Base-by-base conservation (phyloP, 2,797 vertebrate species). In the Intellagama lesueurii region DNA sequence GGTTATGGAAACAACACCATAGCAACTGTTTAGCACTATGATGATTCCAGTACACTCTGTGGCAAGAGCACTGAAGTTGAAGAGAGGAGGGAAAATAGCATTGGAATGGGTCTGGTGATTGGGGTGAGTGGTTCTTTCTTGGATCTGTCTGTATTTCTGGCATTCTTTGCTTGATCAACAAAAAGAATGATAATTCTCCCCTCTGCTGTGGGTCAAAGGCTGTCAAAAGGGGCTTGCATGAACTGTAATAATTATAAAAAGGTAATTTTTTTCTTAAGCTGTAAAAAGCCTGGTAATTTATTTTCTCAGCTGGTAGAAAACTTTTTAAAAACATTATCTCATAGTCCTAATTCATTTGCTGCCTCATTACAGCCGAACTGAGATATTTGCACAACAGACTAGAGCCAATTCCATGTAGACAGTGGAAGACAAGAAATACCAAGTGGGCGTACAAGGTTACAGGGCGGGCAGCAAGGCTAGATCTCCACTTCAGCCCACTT, bases 221-320 rank as follows among this genome's bases (percentile, higher is more conserved):
- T 47, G 14, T 76, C 52, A 68, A 5, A n/a, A 52, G 64, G 76
- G 40, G 3, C 56, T 47, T n/a, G 17, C 30, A 17, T 49, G 60
- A 86, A 73, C 28, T 81, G 66, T 14, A 72, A 49, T 80, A 32
- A 70, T 80, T 87, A 56, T 28, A 19, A 26, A 30, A 69, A 69
- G 47, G 26, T 80, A 78, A 8, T 69, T 60, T 87, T 60, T 91
- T 44, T 5, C 2, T 4, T 78, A 16, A 3, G 17, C 9, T 88
- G 52, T 52, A 93, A 90, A 91, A 88, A 64, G 40, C 64, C 83
- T 89, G 77, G 35, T 72, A 81, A 56, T 87, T 87, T 79, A 32
- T 89, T 81, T 89, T 89, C 73, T 47, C 83, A 85, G 68, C 76
- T 30, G 83, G 7, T 7, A 44, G n/a, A 69, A 28, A 52, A 1